Evolutionary conservation across 2,888 invertebrate genomes (phyloP).

Genomic region (Ectemnius cavifrons): DNA sequence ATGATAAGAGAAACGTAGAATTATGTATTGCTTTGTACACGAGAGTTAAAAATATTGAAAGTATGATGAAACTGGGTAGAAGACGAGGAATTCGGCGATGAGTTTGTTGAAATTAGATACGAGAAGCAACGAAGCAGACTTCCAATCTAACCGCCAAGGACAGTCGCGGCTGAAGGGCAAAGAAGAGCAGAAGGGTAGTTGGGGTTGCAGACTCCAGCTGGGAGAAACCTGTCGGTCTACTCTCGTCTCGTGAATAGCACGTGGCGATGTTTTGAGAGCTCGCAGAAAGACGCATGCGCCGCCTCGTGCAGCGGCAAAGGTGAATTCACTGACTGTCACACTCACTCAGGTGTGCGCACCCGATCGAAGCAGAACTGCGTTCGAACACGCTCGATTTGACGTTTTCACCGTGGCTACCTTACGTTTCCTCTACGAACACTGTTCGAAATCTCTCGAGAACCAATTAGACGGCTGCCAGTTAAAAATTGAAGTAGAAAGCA

Average conservation of each 20-base stretch:
- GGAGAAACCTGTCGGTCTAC: background rate
- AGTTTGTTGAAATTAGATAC: no score
- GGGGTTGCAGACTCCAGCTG: background rate
- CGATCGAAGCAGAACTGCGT: slow-evolving; percentile 15
- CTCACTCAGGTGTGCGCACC: slow-evolving; percentile 46
- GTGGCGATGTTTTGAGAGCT: slow-evolving; percentile 66
- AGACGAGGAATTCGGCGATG: no score
- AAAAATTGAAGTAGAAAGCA: no score
- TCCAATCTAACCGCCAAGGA: no score
- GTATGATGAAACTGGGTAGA: no score
- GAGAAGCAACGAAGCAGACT: no score
- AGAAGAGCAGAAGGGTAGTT: background rate
- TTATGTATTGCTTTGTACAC: no score
- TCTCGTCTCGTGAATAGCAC: slow-evolving; percentile 50
- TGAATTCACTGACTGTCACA: slow-evolving; percentile 55
- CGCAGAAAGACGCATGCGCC: slow-evolving; percentile 33
- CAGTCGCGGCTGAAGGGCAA: no score
- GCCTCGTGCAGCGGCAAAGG: slow-evolving; percentile 40
- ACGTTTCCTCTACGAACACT: background rate
- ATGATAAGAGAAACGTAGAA: no score
- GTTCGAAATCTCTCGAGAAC: background rate
- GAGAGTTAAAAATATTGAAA: no score
- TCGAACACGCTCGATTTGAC: slow-evolving; percentile 20
- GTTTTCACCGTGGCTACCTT: background rate
- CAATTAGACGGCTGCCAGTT: no score